phyloP scores from a whole-genome alignment of 2,113 vertebrate species.

The Tragelaphus imberbis region DNA sequence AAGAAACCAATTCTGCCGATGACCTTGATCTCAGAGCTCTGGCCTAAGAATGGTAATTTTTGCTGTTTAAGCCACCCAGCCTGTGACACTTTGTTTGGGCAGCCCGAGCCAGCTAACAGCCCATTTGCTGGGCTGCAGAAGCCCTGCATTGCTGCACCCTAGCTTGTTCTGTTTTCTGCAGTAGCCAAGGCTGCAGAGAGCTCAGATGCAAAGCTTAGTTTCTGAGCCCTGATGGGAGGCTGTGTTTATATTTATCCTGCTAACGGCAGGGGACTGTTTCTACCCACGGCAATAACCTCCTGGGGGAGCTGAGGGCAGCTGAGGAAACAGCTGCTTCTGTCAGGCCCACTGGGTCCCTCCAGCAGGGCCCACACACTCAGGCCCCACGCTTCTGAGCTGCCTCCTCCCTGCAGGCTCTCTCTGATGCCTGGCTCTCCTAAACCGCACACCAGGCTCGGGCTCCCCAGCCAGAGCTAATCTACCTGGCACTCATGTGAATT shows the following conservation, averaged over 20 bases:
- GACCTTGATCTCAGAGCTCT: not conserved
- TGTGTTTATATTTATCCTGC: constrained; percentile 63
- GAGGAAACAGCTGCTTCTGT: constrained; percentile 9
- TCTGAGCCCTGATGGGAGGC: constrained; percentile 32
- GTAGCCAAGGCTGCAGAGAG: not conserved
- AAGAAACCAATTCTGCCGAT: not conserved
- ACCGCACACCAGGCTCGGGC: not conserved
- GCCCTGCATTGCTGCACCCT: not conserved
- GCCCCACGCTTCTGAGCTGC: not conserved
- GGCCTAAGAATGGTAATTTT: not conserved
- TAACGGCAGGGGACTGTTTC: constrained; percentile 60
- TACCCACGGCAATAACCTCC: constrained; percentile 43
- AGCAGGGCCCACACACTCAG: not conserved
- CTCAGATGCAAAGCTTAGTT: not conserved
- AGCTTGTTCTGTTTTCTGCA: not conserved
- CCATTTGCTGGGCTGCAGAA: not conserved
- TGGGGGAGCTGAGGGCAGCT: not conserved
- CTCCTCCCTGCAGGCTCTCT: not conserved
- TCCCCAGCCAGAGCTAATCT: not conserved
- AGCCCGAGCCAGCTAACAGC: rapidly evolving
- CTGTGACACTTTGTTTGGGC: no score
- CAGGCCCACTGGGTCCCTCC: not conserved
- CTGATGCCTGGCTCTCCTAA: not conserved
- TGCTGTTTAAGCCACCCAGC: not conserved
- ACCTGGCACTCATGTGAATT: not conserved